A percentile compares a stretch with the other conserved stretches of the same genome.
Evolutionary conservation across 2,113 vertebrate species (phyloP).

Genomic region (Coreoperca whiteheadi): DNA sequence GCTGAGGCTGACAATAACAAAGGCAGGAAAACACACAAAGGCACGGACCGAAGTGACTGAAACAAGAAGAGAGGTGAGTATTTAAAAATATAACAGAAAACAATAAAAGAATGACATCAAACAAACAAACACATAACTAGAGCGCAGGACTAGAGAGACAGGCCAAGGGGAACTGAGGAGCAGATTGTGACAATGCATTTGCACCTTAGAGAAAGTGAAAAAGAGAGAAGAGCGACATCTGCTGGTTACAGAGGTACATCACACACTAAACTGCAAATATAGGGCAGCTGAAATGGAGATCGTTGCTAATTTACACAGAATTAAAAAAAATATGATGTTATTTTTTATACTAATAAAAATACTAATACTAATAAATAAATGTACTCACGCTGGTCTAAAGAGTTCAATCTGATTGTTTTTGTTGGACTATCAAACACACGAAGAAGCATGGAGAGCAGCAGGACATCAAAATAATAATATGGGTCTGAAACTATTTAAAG

Average conservation of each 20-base stretch:
- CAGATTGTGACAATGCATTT: too few species aligned
- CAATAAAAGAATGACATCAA: too few species aligned
- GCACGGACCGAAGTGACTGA: too few species aligned
- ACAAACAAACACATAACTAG: too few species aligned
- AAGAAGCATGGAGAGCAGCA: neutral
- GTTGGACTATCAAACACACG: neutral
- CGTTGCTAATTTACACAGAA: neutral
- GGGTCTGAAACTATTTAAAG: conserved; percentile 50
- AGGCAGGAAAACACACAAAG: too few species aligned
- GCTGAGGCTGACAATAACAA: too few species aligned
- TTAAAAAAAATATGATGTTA: neutral
- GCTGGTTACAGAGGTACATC: conserved; percentile 3
- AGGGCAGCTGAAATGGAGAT: neutral
- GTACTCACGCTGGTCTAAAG: neutral
- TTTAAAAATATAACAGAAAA: too few species aligned
- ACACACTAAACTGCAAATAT: neutral
- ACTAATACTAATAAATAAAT: neutral
- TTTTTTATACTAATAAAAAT: too few species aligned
- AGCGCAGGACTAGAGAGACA: too few species aligned
- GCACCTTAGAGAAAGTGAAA: neutral
- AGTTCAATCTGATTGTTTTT: neutral
- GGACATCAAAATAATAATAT: conserved; percentile 29
- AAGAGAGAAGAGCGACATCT: conserved; percentile 37
- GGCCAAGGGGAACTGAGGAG: too few species aligned
- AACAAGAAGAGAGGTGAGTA: too few species aligned